Percentiles rank a stretch among this genome's conserved stretches.
Conservation (phyloP, 2,888 invertebrate genomes). For the Neoitamus cyanurus region DNA sequence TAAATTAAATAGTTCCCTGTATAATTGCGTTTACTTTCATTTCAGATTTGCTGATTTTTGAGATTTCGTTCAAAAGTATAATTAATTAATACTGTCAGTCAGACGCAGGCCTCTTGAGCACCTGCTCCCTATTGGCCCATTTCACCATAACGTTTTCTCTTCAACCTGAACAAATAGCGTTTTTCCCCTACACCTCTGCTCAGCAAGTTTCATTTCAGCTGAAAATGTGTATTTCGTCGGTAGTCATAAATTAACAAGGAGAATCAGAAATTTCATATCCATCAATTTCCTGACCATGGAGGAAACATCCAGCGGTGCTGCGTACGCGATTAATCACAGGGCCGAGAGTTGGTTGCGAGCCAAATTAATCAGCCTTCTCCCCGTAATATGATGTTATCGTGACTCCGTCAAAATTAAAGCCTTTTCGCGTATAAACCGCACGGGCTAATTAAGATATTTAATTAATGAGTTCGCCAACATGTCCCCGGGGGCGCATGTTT, state of each 20-base stretch:
- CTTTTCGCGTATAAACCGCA: not conserved
- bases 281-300: not conserved
- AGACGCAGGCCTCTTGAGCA: too few species aligned
- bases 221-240: not conserved
- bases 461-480: conserved; percentile 4
- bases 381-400: not conserved
- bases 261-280: not conserved
- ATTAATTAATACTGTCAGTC: too few species aligned
- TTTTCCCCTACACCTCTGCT: too few species aligned
- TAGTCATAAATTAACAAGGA: not conserved
- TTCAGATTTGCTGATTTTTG: too few species aligned
- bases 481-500: not conserved
- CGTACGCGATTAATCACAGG: not conserved
- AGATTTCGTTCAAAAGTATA: too few species aligned
- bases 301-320: not conserved
- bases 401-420: conserved; percentile 1
- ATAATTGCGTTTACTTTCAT: too few species aligned
- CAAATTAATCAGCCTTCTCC: not conserved
- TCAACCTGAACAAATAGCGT: too few species aligned
- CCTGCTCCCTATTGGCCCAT: too few species aligned
- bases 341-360: not conserved
- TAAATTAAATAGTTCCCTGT: too few species aligned
- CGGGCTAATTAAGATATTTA: conserved; percentile 23
- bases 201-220: not conserved
- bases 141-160: too few species aligned